Conservation (phyloP, 2,113 vertebrate genomes). For the Gorsachius goisagi region DNA sequence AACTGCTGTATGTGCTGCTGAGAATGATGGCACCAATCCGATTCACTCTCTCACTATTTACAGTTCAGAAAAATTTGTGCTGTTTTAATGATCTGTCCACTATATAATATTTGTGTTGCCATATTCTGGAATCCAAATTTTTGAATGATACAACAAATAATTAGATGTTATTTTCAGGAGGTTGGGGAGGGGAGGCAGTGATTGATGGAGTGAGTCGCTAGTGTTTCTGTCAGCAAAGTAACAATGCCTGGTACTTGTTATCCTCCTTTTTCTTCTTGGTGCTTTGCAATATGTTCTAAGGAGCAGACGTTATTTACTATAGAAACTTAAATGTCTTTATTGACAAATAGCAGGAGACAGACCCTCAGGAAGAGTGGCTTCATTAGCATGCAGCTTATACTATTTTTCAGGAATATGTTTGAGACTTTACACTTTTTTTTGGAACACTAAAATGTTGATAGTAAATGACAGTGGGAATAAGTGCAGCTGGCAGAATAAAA, state of each 20-base stretch:
- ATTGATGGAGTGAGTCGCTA: neutral
- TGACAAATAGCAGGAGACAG: conserved; percentile 62
- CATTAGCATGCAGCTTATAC: conserved; percentile 53
- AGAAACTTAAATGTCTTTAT: conserved; percentile 45
- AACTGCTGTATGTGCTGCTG: neutral
- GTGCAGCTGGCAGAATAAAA: conserved; percentile 51
- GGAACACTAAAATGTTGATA: conserved; percentile 47
- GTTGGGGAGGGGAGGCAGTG: neutral
- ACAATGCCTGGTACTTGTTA: conserved; percentile 42
- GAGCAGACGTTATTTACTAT: conserved; percentile 52
- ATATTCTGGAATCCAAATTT: neutral
- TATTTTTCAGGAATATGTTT: conserved; percentile 42
- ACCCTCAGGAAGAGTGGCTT: conserved; percentile 37
- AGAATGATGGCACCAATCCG: conserved; percentile 5
- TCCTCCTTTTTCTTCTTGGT: neutral
- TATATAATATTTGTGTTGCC: neutral
- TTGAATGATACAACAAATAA: neutral
- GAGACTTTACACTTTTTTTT: conserved; percentile 27
- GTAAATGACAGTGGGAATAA: conserved; percentile 57
- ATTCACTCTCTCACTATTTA: conserved; percentile 7
- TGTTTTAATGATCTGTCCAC: neutral
- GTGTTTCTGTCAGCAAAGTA: conserved; percentile 10
- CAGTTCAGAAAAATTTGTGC: neutral
- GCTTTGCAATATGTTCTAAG: conserved; percentile 23
- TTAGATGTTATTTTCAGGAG: neutral